A percentile compares a stretch with the other conserved stretches of the same genome.
Conservation (phyloP, 2,888 invertebrate genomes). For the Itoplectis maculator region DNA sequence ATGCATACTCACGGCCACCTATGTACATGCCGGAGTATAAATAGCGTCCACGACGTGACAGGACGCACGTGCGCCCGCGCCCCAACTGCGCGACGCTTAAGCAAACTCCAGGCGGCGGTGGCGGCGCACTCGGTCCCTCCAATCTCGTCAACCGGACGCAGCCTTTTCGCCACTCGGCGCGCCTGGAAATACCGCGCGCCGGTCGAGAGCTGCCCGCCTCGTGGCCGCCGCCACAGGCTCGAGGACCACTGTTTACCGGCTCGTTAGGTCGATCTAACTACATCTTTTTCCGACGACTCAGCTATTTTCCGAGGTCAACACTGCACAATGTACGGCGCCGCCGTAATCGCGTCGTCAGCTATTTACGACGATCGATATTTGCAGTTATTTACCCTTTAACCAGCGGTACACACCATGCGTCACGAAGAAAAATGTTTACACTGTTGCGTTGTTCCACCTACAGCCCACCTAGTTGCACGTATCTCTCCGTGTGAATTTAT, state of each 20-base stretch:
- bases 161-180: neutral
- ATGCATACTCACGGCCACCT: conserved; percentile 47
- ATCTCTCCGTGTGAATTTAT: too few species aligned
- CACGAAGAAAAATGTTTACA: neutral
- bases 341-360: neutral
- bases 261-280: conserved; percentile 6
- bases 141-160: conserved; percentile 1
- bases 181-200: neutral
- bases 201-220: neutral
- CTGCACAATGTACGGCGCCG: neutral
- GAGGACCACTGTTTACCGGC: conserved; percentile 2
- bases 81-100: conserved; percentile 16
- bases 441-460: too few species aligned
- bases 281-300: conserved; percentile 2
- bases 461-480: too few species aligned
- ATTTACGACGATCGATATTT: neutral
- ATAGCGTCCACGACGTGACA: conserved; percentile 34
- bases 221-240: neutral
- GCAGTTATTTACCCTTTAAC: neutral
- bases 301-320: conserved; percentile 5
- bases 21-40: conserved; percentile 13
- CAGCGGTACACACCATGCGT: neutral
- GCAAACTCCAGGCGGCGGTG: too few species aligned
- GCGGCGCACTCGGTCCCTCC: neutral
- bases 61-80: conserved; percentile 38